phyloP scores from a whole-genome alignment of 2,113 vertebrate species.

The Cyanistes caeruleus region DNA sequence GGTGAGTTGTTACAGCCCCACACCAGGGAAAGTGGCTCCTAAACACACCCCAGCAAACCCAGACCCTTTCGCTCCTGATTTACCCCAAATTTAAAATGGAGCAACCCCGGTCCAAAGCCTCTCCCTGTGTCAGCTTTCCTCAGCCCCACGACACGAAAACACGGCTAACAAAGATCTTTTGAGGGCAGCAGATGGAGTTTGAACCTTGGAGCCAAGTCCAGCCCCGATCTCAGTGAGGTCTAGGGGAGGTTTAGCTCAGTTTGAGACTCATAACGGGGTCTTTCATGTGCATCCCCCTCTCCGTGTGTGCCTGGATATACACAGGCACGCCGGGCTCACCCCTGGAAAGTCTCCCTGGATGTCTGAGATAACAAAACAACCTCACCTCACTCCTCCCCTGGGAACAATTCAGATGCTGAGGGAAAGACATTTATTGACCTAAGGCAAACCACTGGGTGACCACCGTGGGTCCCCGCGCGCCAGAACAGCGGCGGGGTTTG shows the following conservation, averaged over 20 bases:
- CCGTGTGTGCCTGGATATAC: background rate
- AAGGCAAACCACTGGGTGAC: background rate
- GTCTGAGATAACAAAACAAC: background rate
- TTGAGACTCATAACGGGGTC: background rate
- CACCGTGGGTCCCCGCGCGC: rapidly evolving
- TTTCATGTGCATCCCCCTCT: background rate
- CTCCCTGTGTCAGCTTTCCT: background rate
- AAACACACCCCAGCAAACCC: background rate
- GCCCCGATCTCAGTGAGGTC: constrained; percentile 10
- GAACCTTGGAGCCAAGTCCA: background rate
- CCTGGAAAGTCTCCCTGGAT: background rate
- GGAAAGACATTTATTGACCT: constrained; percentile 39
- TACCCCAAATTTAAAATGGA: background rate
- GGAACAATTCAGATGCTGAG: constrained; percentile 1
- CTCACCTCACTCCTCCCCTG: constrained; percentile 7
- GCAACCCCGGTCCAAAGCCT: background rate
- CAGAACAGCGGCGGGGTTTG: background rate
- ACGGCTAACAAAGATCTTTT: constrained; percentile 38
- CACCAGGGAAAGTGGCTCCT: background rate
- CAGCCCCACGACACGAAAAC: background rate
- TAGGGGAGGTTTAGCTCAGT: constrained; percentile 20
- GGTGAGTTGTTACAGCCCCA: background rate
- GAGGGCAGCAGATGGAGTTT: constrained; percentile 50
- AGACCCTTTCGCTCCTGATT: background rate
- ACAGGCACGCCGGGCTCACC: background rate